Percentiles rank a stretch among this genome's conserved stretches.
Evolutionary conservation across 2,888 invertebrate species (phyloP).

Genomic region (Cremastobaeus sp.): DNA sequence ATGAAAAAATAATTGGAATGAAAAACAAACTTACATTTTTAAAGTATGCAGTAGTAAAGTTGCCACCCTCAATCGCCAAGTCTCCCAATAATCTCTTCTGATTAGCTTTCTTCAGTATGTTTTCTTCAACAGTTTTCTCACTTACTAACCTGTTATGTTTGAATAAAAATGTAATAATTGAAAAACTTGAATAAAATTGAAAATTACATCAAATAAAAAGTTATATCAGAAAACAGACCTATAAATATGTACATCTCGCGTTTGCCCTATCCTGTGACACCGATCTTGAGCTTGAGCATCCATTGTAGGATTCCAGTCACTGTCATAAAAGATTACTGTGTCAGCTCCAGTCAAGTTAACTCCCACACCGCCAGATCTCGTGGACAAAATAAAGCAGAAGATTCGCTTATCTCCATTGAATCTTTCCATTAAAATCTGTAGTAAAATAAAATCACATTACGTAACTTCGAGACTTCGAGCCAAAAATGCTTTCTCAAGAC

Average conservation of each 20-base stretch:
- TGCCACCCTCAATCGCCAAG: conserved; percentile 98
- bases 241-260: conserved; percentile 98
- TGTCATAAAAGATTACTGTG: conserved; percentile 99
- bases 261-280: conserved; percentile 99
- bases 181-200: not conserved
- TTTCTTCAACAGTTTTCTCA: conserved; percentile 98
- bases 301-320: conserved; percentile 99
- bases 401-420: conserved; percentile 97
- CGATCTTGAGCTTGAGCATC: conserved; percentile 98
- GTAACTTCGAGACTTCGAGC: too few species aligned
- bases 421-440: conserved; percentile 92
- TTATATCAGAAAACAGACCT: conserved; percentile 74
- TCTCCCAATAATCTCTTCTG: conserved; percentile 97
- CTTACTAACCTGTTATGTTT: conserved; percentile 87
- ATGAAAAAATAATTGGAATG: conserved; percentile 54
- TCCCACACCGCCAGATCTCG: conserved; percentile 85
- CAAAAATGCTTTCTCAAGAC: too few species aligned
- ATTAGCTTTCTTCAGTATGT: conserved; percentile 98
- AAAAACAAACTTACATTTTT: conserved; percentile 89
- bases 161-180: not conserved
- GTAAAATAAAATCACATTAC: not conserved
- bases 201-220: not conserved
- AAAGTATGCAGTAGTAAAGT: conserved; percentile 98
- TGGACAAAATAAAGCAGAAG: conserved; percentile 98
- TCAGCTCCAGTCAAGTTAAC: conserved; percentile 99